Conservation (phyloP, 2,113 vertebrate genomes). For the Rissa tridactyla region DNA sequence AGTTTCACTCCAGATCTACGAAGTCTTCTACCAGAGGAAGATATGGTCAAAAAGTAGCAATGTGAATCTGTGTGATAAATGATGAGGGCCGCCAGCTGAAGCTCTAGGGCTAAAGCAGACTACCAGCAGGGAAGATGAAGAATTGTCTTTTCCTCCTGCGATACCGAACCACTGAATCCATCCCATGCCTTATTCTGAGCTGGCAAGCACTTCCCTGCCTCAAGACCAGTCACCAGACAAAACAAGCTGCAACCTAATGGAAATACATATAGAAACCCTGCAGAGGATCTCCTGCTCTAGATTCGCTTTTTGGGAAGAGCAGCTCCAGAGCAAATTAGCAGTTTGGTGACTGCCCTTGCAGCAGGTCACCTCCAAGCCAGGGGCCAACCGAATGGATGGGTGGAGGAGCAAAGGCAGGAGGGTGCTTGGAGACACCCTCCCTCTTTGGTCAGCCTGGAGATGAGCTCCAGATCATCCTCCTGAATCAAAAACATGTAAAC, state of each 20-base stretch:
- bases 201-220: neutral
- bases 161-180: neutral
- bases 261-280: neutral
- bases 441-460: neutral
- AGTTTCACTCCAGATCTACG: neutral
- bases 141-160: neutral
- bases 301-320: neutral
- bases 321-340: neutral
- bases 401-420: neutral
- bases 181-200: neutral
- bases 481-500: neutral
- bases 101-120: neutral
- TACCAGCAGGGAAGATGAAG: neutral
- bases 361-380: neutral
- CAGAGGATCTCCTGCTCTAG: neutral
- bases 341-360: neutral
- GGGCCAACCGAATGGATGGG: neutral
- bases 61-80: neutral
- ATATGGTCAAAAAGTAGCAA: neutral
- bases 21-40: neutral
- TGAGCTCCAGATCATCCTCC: neutral
- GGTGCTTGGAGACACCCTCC: neutral
- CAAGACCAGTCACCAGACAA: neutral
- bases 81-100: neutral
- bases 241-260: neutral